phyloP scores from a whole-genome alignment of 1,140 invertebrate species.

The Camponotus pennsylvanicus region DNA sequence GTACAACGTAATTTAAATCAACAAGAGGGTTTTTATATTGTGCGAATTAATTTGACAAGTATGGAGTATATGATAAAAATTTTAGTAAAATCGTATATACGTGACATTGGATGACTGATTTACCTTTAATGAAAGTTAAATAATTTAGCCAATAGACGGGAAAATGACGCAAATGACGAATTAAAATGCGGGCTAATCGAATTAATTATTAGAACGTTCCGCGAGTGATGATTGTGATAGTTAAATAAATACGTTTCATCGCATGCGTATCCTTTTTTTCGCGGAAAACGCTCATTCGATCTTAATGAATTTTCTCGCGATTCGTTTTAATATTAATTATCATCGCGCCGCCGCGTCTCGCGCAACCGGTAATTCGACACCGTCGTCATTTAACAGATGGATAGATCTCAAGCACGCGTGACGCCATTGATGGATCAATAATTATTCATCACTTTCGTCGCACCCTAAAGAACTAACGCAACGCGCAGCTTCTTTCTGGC shows the following conservation, averaged over 20 bases:
- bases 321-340: conserved; percentile 46
- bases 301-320: conserved; percentile 35
- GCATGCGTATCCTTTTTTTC: neutral
- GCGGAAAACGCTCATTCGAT: neutral
- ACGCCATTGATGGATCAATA: conserved; percentile 51
- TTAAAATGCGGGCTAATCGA: neutral
- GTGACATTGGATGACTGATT: neutral
- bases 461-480: conserved; percentile 34
- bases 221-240: neutral
- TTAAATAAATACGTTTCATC: conserved; percentile 6
- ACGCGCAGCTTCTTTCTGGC: conserved; percentile 43
- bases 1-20: neutral
- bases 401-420: conserved; percentile 48
- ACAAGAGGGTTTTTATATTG: neutral
- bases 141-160: conserved; percentile 20
- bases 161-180: conserved; percentile 10
- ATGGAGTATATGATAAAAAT: neutral
- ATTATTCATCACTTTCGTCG: conserved; percentile 52
- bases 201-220: conserved; percentile 28
- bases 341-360: conserved; percentile 35
- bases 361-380: conserved; percentile 33
- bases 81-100: neutral
- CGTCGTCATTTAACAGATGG: conserved; percentile 44
- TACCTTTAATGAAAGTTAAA: conserved; percentile 22
- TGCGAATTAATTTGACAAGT: neutral